Base-by-base conservation (phyloP, 1,140 invertebrate genomes). In the Planococcus citri region DNA sequence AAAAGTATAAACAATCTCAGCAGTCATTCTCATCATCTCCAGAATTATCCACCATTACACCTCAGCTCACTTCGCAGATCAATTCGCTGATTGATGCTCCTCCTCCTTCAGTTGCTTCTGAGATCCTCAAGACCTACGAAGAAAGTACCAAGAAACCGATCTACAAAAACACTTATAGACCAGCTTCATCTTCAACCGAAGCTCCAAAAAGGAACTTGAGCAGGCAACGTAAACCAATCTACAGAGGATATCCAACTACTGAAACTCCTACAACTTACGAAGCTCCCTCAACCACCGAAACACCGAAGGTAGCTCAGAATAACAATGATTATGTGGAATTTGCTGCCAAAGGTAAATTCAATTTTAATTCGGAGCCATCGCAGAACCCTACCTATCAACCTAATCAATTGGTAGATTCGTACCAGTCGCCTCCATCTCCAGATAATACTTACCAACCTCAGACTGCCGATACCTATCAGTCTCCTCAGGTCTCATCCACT, bases 151-250 rank as follows among this genome's bases (percentile, higher is more conserved):
- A 51, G 68, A 24, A 70, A 37, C 41, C 37, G 29, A 25, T 58
- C 37, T 38, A 60, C 71, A 37, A 70, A 17, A 29, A 67, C 68
- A 70, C 33, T 27, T 33, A 3, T 69, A 3, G 4, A 21, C 41
- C 20, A 27, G 9, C 41, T 12, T 33, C 21, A 61, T 38, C n/a
- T 38, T n/a, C 71, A 1, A 37, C 72, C 25, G 51, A 57, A 21
- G 37, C 70, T 20, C 57, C 72, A 0, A 72, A 71, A 69, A 24
- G 70, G 22, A 70, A 58, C 0, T 29, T 51, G 8, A 71, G 24
- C 14, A 29, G 70, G 2, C 69, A 72, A 64, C 71, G 72, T 38
- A 73, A 73, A 64, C 72, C 72, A 27, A 60, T 73, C 12, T 70
- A 71, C 37, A 70, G 72, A 27, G 72, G 72, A 21, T 68, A 69